Base-by-base conservation (phyloP, 2,113 vertebrate genomes). In the Nesoenas mayeri region DNA sequence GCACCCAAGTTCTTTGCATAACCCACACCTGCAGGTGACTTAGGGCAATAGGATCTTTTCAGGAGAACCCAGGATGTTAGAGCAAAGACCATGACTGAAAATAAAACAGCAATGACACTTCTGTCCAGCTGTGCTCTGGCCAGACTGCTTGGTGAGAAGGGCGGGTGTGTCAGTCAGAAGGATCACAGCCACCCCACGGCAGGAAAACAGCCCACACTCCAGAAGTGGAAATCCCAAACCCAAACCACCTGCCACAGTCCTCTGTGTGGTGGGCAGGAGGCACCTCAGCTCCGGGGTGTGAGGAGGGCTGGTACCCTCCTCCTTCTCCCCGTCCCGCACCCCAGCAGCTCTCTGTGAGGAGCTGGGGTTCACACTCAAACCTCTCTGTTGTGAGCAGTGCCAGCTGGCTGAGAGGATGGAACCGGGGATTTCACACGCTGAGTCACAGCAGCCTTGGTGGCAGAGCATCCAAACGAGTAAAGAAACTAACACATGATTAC, bases 201-300 rank as follows among this genome's bases (percentile, higher is more conserved):
- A 64, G 31, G 13, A 83, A 58, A 7, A 67, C 38, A n/a, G 14
- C 15, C 32, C 40, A 36, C 1, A 9, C 38, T 42, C 8, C 58
- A 62, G 18, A 66, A 77, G 15, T 6, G n/a, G 69, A 80, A 88
- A 85, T 36, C 34, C 67, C 69, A 58, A 75, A 51, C 11, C 19
- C 47, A 40, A 71, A 62, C 21, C 53, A 31, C 16, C 32, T 6
- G 4, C 11, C 0, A 0, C 4, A 15, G 38, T 3, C 36, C 54
- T 48, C 42, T 2, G 0, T 2, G 51, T 32, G 38, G 65, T 31
- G 38, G 26, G 60, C 38, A 73, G 70, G 31, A 65, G 32, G 34
- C 51, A 51, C 2, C 57, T 83, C 48, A 7, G n/a, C 16, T 56
- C 21, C 34, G 6, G 21, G 3, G 36, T 5, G 17, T 34, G 12